Base-by-base conservation (phyloP, 1,140 invertebrate species). In the Lutraria rhynchaena region DNA sequence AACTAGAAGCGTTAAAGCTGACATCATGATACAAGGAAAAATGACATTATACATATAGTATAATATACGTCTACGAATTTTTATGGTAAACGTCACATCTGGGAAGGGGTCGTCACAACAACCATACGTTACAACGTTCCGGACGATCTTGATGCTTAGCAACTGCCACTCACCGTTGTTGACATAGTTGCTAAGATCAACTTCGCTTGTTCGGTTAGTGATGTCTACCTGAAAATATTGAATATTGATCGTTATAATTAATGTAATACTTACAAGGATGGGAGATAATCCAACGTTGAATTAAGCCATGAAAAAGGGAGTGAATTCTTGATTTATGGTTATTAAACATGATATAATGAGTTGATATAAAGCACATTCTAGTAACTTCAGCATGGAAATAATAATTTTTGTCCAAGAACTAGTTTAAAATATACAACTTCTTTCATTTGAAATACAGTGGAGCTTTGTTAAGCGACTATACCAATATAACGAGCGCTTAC, bases 11-110 rank as follows among this genome's bases (percentile, higher is more conserved):
- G 94, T 94, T 29, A 94, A 88, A 15, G 93, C 92, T 15, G 94
- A 94, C 87, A 95, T 93, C 94, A 94, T 94, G 78, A 94, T 93
- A 87, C 94, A 95, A 3, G 94, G 94, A 74, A 94, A 92, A 13
- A 95, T 93, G 7, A 94, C 93, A 86, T 95, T 95, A 90, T 94
- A 94, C 86, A 94, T 91, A 87, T 94, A 94, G 94, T 99, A 99
- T 82, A 99, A 95, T 67, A 98, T 99, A 92, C 99, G 95, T 91
- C 99, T 95, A 90, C 98, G 95, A 93, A 99, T 99, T 91, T 98
- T 96, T 90, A 95, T 87, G 19, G 91, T 93, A 57, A 94, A 93
- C 13, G 93, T 94, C 17, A 94, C 93, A 84, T 94, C 94, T 4
- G 94, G 94, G 88, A 94, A 95, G 4, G 94, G 94, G 83, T 94